Percentiles rank a stretch among this genome's conserved stretches.
Evolutionary conservation across 2,797 vertebrate genomes (phyloP).

Genomic region (Cossypha heuglini): DNA sequence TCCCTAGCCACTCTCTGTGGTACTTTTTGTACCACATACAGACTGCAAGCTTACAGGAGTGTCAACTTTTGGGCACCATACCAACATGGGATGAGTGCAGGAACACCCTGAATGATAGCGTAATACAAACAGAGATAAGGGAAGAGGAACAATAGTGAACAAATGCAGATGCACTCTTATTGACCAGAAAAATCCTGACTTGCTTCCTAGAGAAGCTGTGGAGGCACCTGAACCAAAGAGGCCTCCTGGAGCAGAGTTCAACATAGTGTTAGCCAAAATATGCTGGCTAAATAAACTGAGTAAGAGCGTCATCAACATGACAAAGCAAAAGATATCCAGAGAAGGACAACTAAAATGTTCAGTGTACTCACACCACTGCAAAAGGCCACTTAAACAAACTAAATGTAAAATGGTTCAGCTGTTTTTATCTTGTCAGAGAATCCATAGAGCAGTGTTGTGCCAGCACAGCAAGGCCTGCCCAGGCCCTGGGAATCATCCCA

Average conservation of each 20-base stretch:
- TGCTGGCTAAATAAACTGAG: not conserved
- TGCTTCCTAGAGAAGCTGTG: not conserved
- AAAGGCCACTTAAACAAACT: not conserved
- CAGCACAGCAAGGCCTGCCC: not conserved
- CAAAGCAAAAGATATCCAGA: not conserved
- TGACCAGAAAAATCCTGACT: not conserved
- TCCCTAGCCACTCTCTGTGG: not conserved
- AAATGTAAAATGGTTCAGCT: not conserved
- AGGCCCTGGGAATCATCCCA: not conserved
- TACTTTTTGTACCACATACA: not conserved
- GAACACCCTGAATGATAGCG: not conserved
- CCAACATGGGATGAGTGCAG: not conserved
- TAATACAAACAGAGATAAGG: constrained; percentile 49
- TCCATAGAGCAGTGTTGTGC: not conserved
- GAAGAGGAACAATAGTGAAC: not conserved
- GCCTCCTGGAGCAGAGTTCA: not conserved
- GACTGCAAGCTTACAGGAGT: not conserved
- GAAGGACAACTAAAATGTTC: not conserved
- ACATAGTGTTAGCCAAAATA: not conserved
- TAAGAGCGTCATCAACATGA: not conserved
- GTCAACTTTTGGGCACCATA: not conserved
- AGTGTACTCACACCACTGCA: accelerated
- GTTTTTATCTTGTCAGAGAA: not conserved
- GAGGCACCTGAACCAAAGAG: not conserved
- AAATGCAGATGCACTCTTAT: not conserved